Base-by-base conservation (phyloP, 1,140 invertebrate species). In the Ceratina calcarata region DNA sequence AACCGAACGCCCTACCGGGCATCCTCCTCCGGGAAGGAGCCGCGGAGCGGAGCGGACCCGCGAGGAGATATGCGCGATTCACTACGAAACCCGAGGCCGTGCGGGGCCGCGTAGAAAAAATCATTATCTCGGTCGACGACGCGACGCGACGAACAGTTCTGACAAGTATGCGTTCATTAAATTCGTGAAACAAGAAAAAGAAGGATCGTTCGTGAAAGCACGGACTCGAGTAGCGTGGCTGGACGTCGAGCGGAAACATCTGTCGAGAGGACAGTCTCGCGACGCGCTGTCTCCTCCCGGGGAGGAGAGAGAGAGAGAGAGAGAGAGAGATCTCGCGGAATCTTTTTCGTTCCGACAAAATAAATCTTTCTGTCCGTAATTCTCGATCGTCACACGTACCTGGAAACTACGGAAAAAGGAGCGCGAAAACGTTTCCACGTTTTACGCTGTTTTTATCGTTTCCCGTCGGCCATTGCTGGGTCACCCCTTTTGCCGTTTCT, bases 381-480 rank as follows among this genome's bases (percentile, higher is more conserved):
- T 53, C 22, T 53, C 22, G 2, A 51, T 22, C 15, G 7, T 67
- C 45, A 18, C 65, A 0, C 3, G 22, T 24, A 4, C 45, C 8
- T n/a, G n/a, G n/a, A n/a, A n/a, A n/a, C n/a, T n/a, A 6, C 20
- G 6, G 22, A 24, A 16, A 16, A 12, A n/a, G 7, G 45, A 49
- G 20, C 65, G 65, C 16, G 22, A 18, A n/a, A 75, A 68, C 61
- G 53, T 74, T 24, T n/a, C 45, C 55, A 37, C 55, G 78, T 84
- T 84, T 77, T 65, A 77, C 82, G 83, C 78, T 77, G 83, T 84
- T 84, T 84, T 71, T 81, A 61, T 68, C 20, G 58, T 86, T 68
- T 71, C 78, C 66, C 60, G 86, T 77, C 83, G 72, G 86, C 83
- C 86, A 16, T 87, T 87, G 73, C 72, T 72, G 81, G 72, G 57